Base-by-base conservation (phyloP, 2,888 invertebrate genomes). In the Pristionchus arcanus region DNA sequence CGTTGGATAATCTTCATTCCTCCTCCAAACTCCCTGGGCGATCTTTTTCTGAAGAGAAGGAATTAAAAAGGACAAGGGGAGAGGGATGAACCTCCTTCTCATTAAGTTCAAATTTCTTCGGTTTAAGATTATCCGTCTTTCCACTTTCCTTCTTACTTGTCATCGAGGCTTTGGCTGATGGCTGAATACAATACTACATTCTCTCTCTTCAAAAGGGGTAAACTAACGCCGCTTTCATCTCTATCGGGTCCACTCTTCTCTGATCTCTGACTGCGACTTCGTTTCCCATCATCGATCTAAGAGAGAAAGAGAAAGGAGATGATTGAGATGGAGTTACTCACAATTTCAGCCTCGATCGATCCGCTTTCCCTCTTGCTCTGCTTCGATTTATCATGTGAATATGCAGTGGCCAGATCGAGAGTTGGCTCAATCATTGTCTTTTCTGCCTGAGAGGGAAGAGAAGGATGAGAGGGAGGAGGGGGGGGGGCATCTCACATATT, bases 1-100 rank as follows among this genome's bases (percentile, higher is more conserved):
- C 1, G 81, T 81, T 3, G 81, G 81, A 28, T 81, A 81, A 34
- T 81, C 81, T 13, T 81, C 81, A 53, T 81, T 81, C 81, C 37
- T 81, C 28, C 81, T 42, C 42, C 49, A 81, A 1, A 81, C 81
- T 81, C 81, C 81, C 49, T 81, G 49, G 1, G 81, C 81, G 49
- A 81, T 81, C 81, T 81, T 13, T n/a, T 81, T 81, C 81, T 81
- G 81, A 81, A 81, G 7, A 1, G 15, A 5, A 13, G 11, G 25
- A 25, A 63, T 63, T 0, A 25, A n/a, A 11, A 25, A n/a, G 21
- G 63, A 63, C 25, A 63, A 25, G n/a, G 25, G 25, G 25, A 25
- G 49, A 49, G 25, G 2, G n/a, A 53, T n/a, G 25, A 42, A 81
- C 81, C 81, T 81, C 81, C 28, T 81, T 81, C n/a, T 81, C 81